phyloP scores from a whole-genome alignment of 2,888 invertebrate genomes.

The Mantis religiosa region DNA sequence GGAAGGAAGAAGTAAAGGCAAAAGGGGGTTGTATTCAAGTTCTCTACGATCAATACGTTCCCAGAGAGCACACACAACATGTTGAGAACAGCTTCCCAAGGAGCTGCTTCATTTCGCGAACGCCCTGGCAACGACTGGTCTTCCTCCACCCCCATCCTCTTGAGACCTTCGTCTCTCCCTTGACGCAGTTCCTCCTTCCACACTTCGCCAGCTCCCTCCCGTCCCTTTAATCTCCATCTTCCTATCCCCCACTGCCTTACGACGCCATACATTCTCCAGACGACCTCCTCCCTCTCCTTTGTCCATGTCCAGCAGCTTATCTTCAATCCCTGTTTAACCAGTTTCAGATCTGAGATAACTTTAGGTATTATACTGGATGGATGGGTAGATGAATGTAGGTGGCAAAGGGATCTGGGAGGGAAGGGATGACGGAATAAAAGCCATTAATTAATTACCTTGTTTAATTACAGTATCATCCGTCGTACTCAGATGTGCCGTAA shows the following conservation, averaged over 20 bases:
- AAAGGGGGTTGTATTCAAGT: conserved; percentile 7
- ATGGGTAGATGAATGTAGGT: not conserved
- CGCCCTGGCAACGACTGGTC: not conserved
- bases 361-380: not conserved
- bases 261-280: conserved; percentile 14
- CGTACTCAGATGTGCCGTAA: conserved; percentile 6
- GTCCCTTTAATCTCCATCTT: not conserved
- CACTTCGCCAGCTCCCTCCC: not conserved
- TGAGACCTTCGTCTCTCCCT: not conserved
- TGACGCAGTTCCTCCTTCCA: conserved; percentile 5
- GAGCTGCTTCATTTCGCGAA: not conserved
- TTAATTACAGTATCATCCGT: conserved; percentile 14
- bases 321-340: conserved; percentile 17
- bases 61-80: not conserved
- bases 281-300: not conserved
- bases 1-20: conserved; percentile 2
- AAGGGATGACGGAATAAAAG: conserved; percentile 15
- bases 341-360: conserved; percentile 11
- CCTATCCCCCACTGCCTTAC: not conserved
- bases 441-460: conserved; percentile 19
- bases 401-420: not conserved
- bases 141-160: not conserved
- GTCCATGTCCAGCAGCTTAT: not conserved
- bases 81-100: conserved; percentile 8
- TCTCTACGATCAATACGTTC: conserved; percentile 11